A percentile compares a stretch with the other conserved stretches of the same genome.
phyloP scores from a whole-genome alignment of 2,888 invertebrate species.

The Rhamnusium bicolor region DNA sequence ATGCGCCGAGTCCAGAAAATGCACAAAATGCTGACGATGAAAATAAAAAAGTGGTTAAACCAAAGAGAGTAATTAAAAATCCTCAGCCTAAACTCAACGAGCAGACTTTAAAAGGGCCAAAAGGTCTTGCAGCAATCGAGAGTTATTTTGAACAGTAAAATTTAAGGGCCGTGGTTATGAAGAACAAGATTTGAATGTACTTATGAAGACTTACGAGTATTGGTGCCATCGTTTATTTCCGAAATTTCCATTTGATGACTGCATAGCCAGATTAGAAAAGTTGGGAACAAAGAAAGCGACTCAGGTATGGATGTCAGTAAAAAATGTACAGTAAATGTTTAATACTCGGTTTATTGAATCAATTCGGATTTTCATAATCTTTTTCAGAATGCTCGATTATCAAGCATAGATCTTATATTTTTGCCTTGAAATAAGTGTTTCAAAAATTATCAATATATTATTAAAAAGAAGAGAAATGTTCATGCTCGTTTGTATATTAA shows the following conservation, averaged over 20 bases:
- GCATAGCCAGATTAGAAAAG: conserved; percentile 84
- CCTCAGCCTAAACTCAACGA: conserved; percentile 80
- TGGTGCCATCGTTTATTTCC: conserved; percentile 96
- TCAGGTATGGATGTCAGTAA: conserved; percentile 74
- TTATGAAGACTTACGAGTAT: conserved; percentile 89
- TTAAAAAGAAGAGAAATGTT: no score
- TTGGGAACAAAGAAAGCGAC: conserved; percentile 87
- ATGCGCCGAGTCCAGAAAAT: conserved; percentile 46
- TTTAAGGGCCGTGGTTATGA: conserved; percentile 89
- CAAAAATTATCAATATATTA: no score
- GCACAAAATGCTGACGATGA: conserved; percentile 52
- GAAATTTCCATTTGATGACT: conserved; percentile 90
- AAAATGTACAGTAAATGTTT: no score
- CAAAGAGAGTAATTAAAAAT: conserved; percentile 76
- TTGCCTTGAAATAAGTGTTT: no score
- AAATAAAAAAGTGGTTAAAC: conserved; percentile 69
- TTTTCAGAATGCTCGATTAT: no score
- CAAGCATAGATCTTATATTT: no score
- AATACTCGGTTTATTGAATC: no score
- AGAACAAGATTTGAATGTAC: conserved; percentile 83
- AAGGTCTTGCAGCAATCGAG: conserved; percentile 87
- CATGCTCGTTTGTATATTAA: no score
- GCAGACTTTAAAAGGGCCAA: conserved; percentile 81
- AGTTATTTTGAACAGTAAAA: conserved; percentile 85
- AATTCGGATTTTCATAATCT: no score